These are phyloP conservation scores for Schizothorax lantsangensis DNA, from an alignment of 2,797 vertebrate species.

Conservation along the genomic window DNA sequence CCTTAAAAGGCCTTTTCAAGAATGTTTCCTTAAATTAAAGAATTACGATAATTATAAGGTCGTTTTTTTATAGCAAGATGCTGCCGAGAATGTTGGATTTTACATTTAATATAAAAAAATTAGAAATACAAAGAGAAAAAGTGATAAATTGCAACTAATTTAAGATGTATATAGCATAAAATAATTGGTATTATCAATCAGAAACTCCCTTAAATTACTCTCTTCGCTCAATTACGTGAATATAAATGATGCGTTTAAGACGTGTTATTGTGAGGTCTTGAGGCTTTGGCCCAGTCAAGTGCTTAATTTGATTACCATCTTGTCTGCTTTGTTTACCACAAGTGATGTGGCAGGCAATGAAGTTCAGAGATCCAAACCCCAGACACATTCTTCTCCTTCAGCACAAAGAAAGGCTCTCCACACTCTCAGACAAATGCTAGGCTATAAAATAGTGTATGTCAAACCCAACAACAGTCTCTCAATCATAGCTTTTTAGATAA, in stretches of 20 bases:
- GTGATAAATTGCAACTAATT: neutral
- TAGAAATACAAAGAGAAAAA: neutral
- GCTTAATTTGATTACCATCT: conserved; percentile 44
- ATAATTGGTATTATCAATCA: neutral
- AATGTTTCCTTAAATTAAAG: neutral
- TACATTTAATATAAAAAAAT: neutral
- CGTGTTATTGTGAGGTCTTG: neutral
- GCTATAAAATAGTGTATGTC: conserved; percentile 26
- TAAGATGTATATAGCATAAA: neutral
- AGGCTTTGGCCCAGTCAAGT: neutral
- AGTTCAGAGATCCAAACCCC: conserved; percentile 43
- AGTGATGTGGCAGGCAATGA: conserved; percentile 27
- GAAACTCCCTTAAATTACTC: neutral
- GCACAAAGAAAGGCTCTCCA: conserved; percentile 44
- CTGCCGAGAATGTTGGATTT: neutral
- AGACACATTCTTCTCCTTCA: conserved; percentile 51
- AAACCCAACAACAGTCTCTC: neutral
- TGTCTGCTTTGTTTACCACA: conserved; percentile 42
- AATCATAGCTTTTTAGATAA: conserved; percentile 4
- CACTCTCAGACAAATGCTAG: conserved; percentile 41
- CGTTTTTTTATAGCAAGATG: neutral
- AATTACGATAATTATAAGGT: neutral
- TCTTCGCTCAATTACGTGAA: neutral
- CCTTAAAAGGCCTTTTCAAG: conserved; percentile 8
- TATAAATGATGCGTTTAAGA: conserved; percentile 5